Base-by-base conservation (phyloP, 2,888 invertebrate species). In the Eupithecia tripunctaria region DNA sequence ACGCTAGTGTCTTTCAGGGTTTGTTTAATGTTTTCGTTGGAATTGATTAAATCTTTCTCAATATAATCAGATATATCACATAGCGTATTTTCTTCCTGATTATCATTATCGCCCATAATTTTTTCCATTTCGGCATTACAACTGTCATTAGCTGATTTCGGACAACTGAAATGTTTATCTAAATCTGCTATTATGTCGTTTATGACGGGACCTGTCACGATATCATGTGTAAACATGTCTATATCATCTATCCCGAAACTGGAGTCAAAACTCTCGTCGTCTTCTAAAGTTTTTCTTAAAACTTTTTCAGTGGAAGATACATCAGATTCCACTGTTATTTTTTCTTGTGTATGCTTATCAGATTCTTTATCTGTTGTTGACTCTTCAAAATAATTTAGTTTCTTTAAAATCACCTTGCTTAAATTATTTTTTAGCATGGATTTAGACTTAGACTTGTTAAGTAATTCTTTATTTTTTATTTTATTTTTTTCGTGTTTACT, bases 171-270 rank as follows among this genome's bases (percentile, higher is more conserved):
- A 69, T 92, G 91, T 71, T 89, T 83, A 77, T 93, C 91, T 59
- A 93, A 83, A 78, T 89, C 88, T 38, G 90, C 93, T 78, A 93
- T 93, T 25, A 91, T 82, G 38, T 87, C 89, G 81, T 89, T 91
- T 29, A 93, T 92, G 78, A 88, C 89, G 47, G 88, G 84, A 76
- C 91, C 90, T 10, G 88, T 82, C 8, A 79, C 83, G 70, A 89
- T 82, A 78, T 87, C 91, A 77, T 92, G 93, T 51, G 89, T 72
- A 85, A 93, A 92, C 72, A 91, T 86, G 80, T 90, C 92, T 56
- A 91, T 75, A 70, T 92, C 91, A 64, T 88, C 89, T 18, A 89
- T 81, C n/a, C 79, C 86, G 81, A 90, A 91, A 76, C 80, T 88
- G 47, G 84, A 78, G 76, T 85, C 72, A 60, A 70, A 73, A 38